Evolutionary conservation across 2,113 vertebrate species (phyloP).

Genomic region (Oreocharis arfaki): DNA sequence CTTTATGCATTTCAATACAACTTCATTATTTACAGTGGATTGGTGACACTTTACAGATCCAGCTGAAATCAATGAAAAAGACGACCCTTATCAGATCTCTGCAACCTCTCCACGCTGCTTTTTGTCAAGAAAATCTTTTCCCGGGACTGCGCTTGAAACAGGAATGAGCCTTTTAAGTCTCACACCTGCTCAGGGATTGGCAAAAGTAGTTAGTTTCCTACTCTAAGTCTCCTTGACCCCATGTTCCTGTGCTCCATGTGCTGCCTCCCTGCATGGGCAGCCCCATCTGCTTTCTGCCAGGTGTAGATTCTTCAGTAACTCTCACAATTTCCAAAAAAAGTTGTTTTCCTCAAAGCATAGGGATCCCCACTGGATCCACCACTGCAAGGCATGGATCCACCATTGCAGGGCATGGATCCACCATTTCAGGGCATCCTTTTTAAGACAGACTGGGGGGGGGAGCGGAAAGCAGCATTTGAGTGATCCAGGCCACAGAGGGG

Average conservation of each 20-base stretch:
- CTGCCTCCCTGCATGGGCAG: not conserved
- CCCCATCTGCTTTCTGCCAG: not conserved
- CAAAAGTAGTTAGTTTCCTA: not conserved
- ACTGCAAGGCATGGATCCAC: not conserved
- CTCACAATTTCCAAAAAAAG: not conserved
- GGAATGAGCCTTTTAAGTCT: not conserved
- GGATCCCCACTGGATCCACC: not conserved
- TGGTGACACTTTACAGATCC: not conserved
- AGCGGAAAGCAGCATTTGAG: rapidly evolving
- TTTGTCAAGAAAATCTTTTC: not conserved
- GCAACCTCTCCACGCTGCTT: not conserved
- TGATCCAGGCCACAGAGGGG: not conserved
- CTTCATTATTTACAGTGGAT: not conserved
- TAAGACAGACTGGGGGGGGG: rapidly evolving
- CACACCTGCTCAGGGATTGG: not conserved
- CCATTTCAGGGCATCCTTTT: not conserved
- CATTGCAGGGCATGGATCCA: not conserved
- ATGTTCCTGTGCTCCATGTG: rapidly evolving
- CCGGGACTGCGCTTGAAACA: not conserved
- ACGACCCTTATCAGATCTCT: not conserved
- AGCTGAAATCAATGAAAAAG: not conserved
- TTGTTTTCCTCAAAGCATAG: not conserved
- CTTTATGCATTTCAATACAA: not conserved
- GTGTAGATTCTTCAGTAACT: not conserved
- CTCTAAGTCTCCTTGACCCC: not conserved